Base-by-base conservation (phyloP, 2,797 vertebrate species). In the Pseudomugil gertrudae region DNA sequence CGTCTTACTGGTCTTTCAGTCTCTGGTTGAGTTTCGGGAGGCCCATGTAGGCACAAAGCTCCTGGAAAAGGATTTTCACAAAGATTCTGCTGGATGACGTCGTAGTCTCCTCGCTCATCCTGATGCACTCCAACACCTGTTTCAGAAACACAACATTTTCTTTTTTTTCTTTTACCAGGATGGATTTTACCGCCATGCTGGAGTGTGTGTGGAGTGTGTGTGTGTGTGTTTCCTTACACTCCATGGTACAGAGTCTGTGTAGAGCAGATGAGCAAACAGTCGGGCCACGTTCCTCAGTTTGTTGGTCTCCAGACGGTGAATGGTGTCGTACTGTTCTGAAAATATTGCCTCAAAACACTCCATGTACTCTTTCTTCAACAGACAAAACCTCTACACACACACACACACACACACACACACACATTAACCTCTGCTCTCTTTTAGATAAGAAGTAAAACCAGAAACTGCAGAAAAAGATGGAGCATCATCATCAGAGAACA, bases 41-140 rank as follows among this genome's bases (percentile, higher is more conserved):
- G 51, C 98, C 97, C 97, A 99, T 96, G 80, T 98, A 99, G 92
- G 98, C 97, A 86, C 97, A 99, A 1, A 99, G 95, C 72, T 99
- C 98, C 83, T 99, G 97, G 89, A 99, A 99, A 63, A 99, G 95
- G 87, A 99, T 98, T 93, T 99, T 99, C n/a, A 99, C 97, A 90
- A 99, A 99, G 85, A 99, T 99, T 82, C 97, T 95, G 67, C 98
- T 99, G 57, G 98, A 99, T 0, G 98, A 99, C 0, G 98, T 99
- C 0, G 97, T 99, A 0, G 96, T 97, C 90, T 99, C 97, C 89
- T 99, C 97, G 62, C 97, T 99, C 83, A 99, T 92, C 79, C 91
- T 95, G 87, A 99, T 93, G 58, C 95, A 97, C 87, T 99, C 97
- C 69, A 99, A 92, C 61, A 99, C 98, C 98, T 99, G 81, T 89